Evolutionary conservation across 1,140 invertebrate species (phyloP).

Genomic region (Lasioglossum albipes): DNA sequence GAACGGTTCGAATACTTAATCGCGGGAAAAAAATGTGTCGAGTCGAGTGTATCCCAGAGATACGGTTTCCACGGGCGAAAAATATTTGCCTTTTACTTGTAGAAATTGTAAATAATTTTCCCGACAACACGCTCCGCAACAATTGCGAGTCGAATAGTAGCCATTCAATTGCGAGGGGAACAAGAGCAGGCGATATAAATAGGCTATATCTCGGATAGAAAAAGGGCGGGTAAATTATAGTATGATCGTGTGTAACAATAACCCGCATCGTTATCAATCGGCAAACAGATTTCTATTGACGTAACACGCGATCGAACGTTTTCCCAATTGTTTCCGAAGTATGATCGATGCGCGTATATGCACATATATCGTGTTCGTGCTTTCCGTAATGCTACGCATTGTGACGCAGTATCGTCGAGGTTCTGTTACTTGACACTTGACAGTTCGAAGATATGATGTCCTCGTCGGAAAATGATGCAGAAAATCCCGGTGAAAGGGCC

Average conservation of each 20-base stretch:
- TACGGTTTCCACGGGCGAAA: conserved; percentile 64
- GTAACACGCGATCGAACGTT: not conserved
- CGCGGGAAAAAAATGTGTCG: conserved; percentile 42
- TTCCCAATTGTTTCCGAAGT: conserved; percentile 21
- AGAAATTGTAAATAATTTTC: not conserved
- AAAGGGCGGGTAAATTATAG: conserved; percentile 3
- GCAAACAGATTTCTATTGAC: not conserved
- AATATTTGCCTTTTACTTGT: conserved; percentile 51
- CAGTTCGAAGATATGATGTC: conserved; percentile 71
- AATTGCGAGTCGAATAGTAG: conserved; percentile 11
- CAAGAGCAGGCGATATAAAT: conserved; percentile 1
- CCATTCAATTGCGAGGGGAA: conserved; percentile 8
- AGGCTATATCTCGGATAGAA: not conserved
- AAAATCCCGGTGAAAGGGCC: conserved; percentile 59
- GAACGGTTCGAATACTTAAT: conserved; percentile 24
- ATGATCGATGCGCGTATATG: conserved; percentile 38
- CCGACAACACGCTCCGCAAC: not conserved
- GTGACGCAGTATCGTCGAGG: conserved; percentile 23
- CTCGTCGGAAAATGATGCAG: conserved; percentile 67
- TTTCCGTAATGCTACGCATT: conserved; percentile 28
- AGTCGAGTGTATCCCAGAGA: conserved; percentile 59
- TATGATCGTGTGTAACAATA: not conserved
- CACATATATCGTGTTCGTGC: not conserved
- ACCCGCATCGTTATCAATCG: no score
- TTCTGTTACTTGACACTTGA: conserved; percentile 16